phyloP scores from a whole-genome alignment of 2,888 invertebrate species.

The Stegana nigrithorax region DNA sequence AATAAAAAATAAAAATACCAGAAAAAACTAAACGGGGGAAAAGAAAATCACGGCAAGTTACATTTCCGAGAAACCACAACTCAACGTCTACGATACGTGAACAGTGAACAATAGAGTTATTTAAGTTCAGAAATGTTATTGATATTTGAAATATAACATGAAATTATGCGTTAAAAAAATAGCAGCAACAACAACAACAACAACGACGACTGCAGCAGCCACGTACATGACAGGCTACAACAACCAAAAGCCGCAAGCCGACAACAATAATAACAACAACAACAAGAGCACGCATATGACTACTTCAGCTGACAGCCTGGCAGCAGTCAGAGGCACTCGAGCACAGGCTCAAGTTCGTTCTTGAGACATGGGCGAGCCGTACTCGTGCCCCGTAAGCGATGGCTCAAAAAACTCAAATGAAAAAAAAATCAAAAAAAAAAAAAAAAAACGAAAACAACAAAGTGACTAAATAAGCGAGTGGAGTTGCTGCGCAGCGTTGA shows the following conservation, averaged over 20 bases:
- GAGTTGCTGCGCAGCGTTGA: too few relatives aligned
- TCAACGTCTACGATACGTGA: slow-evolving; percentile 34
- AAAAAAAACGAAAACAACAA: slow-evolving; percentile 16
- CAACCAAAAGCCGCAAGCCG: slow-evolving; percentile 5
- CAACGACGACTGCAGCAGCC: not conserved
- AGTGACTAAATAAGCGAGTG: too few relatives aligned
- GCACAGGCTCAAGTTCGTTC: slow-evolving; percentile 40
- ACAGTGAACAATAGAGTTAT: slow-evolving; percentile 61
- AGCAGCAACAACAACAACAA: slow-evolving; percentile 21
- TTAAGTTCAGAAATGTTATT: slow-evolving; percentile 57
- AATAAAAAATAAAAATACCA: too few relatives aligned
- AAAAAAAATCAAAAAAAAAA: slow-evolving; percentile 42
- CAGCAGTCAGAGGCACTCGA: slow-evolving; percentile 36
- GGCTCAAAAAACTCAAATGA: slow-evolving; percentile 42
- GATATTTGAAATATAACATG: slow-evolving; percentile 55
- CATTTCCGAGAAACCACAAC: slow-evolving; percentile 52
- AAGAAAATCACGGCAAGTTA: not conserved
- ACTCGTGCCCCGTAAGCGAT: slow-evolving; percentile 57
- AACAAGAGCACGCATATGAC: slow-evolving; percentile 8
- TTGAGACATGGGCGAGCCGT: slow-evolving; percentile 30
- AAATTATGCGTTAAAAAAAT: slow-evolving; percentile 50
- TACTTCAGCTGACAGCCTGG: slow-evolving; percentile 27
- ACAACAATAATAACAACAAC: not conserved
- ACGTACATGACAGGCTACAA: not conserved
- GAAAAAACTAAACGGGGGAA: too few relatives aligned